Base-by-base conservation (phyloP, 2,113 vertebrate species). In the Fukomys damarensis region DNA sequence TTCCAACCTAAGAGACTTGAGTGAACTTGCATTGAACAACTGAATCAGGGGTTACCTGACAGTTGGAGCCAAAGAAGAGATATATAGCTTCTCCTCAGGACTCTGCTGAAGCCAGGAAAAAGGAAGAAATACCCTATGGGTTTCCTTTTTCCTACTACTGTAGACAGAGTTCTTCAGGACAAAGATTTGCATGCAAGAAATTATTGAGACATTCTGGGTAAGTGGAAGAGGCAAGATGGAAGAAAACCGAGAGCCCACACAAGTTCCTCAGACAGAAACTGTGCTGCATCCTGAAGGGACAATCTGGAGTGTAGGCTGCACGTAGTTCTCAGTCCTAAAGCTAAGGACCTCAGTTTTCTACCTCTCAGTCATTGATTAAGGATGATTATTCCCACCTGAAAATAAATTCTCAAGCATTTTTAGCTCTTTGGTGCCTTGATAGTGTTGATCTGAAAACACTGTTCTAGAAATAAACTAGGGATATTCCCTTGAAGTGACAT, bases 391-490 rank as follows among this genome's bases (percentile, higher is more conserved):
- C 38, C 26, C 14, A 19, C 8, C 7, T 54, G 38, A 12, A 79
- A 41, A 35, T 80, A 49, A 84, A 88, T 61, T 86, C 14, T 4
- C 2, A 52, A 54, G 16, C 10, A 32, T 96, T 59, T 65, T 30
- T 41, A 70, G 26, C 7, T 83, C 43, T 92, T 72, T 86, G 41
- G 22, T 66, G 19, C 22, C 41, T 35, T 5, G 32, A 10, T 46
- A 80, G 11, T 85, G 4, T 26, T 32, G 20, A 7, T 22, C 61
- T 54, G 49, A 65, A 32, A 89, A 24, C 1, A 38, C 6, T 81
- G 94, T 91, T n/a, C 68, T 61, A 61, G 20, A 94, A 91, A 91
- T 72, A 56, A 93, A 86, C 11, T 38, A 7, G 14, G 76, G 35
- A 14, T 28, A 1, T 10, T 87, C 3, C 16, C 9, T 92, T 87